Evolutionary conservation across 2,113 vertebrate species (phyloP).

Genomic region (Cichladusa arquata): DNA sequence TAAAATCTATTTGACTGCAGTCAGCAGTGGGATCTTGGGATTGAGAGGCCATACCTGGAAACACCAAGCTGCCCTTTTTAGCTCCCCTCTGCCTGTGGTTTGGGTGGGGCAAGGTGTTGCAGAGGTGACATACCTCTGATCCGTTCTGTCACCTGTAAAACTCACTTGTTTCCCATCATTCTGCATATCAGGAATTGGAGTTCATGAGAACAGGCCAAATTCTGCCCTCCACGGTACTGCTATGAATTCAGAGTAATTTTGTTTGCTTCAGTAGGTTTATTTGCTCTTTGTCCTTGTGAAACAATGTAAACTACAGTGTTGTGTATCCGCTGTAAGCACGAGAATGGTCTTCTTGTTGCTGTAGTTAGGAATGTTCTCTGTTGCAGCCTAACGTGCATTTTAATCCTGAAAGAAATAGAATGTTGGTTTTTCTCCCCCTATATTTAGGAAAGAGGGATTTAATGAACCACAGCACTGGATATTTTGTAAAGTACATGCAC

Average conservation of each 20-base stretch:
- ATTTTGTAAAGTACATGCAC: constrained; percentile 44
- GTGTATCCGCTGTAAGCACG: background rate
- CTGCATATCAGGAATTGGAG: background rate
- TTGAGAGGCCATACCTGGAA: background rate
- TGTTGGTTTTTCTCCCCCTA: background rate
- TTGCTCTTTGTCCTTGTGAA: background rate
- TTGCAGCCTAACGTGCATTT: background rate
- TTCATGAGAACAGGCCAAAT: background rate
- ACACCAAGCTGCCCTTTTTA: background rate
- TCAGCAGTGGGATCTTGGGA: background rate
- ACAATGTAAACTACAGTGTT: background rate
- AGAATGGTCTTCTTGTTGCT: background rate
- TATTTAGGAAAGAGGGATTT: constrained; percentile 29
- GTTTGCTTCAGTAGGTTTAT: background rate
- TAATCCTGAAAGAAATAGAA: constrained; percentile 2
- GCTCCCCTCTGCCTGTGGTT: background rate
- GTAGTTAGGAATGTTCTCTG: background rate
- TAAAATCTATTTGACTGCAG: background rate
- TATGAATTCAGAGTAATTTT: background rate
- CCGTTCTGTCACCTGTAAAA: background rate
- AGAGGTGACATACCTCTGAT: background rate
- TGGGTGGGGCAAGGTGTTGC: background rate
- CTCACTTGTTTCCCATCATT: background rate
- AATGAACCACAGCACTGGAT: constrained; percentile 48
- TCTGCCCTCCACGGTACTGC: accelerated